Conservation (phyloP, 2,113 vertebrate species). For the Eulemur macaco region DNA sequence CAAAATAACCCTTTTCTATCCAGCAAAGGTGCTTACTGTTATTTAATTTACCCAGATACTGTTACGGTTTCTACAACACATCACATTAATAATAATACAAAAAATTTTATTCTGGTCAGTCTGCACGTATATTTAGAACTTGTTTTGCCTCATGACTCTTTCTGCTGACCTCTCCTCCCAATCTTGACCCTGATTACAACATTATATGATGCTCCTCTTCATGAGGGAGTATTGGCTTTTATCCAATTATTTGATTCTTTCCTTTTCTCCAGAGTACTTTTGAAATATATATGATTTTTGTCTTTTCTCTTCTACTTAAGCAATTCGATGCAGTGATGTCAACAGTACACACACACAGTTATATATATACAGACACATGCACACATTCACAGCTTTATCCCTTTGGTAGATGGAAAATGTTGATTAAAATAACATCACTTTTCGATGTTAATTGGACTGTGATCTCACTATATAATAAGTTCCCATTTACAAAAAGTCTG, state of each 20-base stretch:
- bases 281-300: neutral
- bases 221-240: neutral
- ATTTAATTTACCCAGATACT: neutral
- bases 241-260: neutral
- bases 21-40: neutral
- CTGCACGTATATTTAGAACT: neutral
- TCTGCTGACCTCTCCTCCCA: neutral
- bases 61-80: neutral
- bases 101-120: neutral
- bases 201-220: accelerated
- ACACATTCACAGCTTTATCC: neutral
- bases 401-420: constrained; percentile 40
- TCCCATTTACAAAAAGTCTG: constrained; percentile 68
- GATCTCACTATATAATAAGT: constrained; percentile 74
- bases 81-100: neutral
- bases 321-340: neutral
- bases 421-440: constrained; percentile 60
- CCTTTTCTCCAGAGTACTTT: neutral
- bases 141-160: neutral
- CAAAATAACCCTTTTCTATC: neutral
- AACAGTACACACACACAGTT: neutral
- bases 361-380: neutral
- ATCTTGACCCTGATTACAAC: neutral
- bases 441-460: constrained; percentile 67
- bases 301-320: neutral